phyloP scores from a whole-genome alignment of 1,140 invertebrate species.

The Drosophila nigromelanica region DNA sequence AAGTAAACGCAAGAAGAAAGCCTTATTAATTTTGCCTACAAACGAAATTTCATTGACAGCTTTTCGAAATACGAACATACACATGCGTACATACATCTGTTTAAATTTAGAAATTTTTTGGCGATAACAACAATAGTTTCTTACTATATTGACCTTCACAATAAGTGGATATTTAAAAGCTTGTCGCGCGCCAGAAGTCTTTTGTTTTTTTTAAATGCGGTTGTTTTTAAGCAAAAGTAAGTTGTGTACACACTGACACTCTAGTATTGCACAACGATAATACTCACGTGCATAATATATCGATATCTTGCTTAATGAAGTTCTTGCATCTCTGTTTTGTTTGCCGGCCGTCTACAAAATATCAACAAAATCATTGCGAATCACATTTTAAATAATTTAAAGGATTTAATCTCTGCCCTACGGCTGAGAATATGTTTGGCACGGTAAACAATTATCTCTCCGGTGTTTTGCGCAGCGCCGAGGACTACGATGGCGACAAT shows the following conservation, averaged over 20 bases:
- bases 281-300: background rate
- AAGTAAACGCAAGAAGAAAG: constrained; percentile 39
- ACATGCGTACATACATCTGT: constrained; percentile 33
- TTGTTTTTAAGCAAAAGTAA: constrained; percentile 9
- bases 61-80: constrained; percentile 22
- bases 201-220: constrained; percentile 9
- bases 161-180: background rate
- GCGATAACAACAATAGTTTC: constrained; percentile 18
- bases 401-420: background rate
- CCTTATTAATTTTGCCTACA: constrained; percentile 51
- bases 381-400: background rate
- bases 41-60: constrained; percentile 57
- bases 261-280: background rate
- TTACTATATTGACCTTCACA: constrained; percentile 16
- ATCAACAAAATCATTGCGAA: constrained; percentile 3
- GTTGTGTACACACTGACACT: background rate
- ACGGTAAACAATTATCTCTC: constrained; percentile 75
- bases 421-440: constrained; percentile 63
- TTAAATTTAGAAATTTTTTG: constrained; percentile 68
- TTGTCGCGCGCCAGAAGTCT: background rate
- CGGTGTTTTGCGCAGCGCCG: constrained; percentile 59
- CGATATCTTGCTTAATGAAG: background rate
- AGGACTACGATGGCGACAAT: constrained; percentile 69
- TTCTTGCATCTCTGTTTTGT: background rate
- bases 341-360: constrained; percentile 8